These are phyloP conservation scores for Taenaris catops DNA, from an alignment of 2,888 invertebrate genomes.

Conservation along the genomic window DNA sequence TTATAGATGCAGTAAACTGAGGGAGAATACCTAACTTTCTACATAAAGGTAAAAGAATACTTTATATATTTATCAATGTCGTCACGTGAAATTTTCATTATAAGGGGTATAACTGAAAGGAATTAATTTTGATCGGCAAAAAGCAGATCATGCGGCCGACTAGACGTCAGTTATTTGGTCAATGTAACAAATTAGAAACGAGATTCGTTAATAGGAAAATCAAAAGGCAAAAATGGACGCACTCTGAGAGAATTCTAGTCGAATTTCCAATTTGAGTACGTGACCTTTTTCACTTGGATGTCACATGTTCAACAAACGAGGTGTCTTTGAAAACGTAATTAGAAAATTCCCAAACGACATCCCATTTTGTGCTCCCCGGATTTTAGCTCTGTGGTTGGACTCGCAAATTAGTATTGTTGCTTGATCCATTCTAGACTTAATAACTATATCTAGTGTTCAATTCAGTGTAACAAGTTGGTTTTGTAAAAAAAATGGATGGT, in stretches of 20 bases:
- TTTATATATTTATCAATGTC: too few species aligned
- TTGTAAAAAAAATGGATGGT: too few species aligned
- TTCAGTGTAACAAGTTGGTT: too few species aligned
- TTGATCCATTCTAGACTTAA: conserved; percentile 26
- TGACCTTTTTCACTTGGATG: conserved; percentile 72
- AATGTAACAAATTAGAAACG: conserved; percentile 37
- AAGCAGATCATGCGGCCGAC: conserved; percentile 1
- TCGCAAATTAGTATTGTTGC: conserved; percentile 68
- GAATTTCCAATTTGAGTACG: conserved; percentile 69
- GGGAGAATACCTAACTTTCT: too few species aligned
- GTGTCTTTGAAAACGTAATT: conserved; percentile 79
- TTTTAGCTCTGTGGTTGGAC: conserved; percentile 39
- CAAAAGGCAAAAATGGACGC: conserved; percentile 46
- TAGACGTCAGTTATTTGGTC: conserved; percentile 12
- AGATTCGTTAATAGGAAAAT: conserved; percentile 59
- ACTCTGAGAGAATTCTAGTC: conserved; percentile 28
- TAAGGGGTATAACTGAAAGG: background rate
- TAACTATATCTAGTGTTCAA: conserved; percentile 12
- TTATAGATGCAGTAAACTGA: too few species aligned
- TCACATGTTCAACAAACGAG: conserved; percentile 75
- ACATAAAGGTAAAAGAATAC: too few species aligned
- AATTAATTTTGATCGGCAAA: conserved; percentile 3
- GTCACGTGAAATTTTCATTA: background rate
- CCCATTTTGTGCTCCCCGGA: conserved; percentile 45
- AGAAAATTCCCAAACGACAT: conserved; percentile 75